A percentile compares a stretch with the other conserved stretches of the same genome.
phyloP scores from a whole-genome alignment of 2,113 vertebrate genomes.

The Pipa parva region DNA sequence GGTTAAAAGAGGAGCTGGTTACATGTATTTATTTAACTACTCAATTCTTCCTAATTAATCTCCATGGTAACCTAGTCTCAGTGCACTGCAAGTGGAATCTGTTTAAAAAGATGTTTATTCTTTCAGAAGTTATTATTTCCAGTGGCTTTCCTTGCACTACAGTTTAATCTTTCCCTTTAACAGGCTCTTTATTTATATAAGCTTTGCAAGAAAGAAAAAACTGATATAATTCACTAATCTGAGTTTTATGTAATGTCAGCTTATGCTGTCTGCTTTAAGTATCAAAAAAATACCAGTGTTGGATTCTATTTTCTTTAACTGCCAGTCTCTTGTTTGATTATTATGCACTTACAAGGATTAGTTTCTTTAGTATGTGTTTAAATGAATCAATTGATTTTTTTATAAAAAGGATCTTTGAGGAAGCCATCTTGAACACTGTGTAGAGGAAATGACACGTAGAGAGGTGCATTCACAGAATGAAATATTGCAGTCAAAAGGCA shows the following conservation, averaged over 20 bases:
- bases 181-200: slow-evolving; percentile 35
- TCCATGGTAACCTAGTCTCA: slow-evolving; percentile 37
- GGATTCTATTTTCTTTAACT: no score
- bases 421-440: no score
- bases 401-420: no score
- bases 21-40: slow-evolving; percentile 42
- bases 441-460: no score
- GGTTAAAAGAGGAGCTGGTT: slow-evolving; percentile 18
- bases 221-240: background rate
- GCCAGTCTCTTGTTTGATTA: no score
- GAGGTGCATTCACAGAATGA: no score
- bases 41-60: slow-evolving; percentile 39
- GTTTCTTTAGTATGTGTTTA: no score
- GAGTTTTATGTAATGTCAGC: background rate
- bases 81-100: slow-evolving; percentile 34
- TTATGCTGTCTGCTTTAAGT: no score
- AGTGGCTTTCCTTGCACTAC: slow-evolving; percentile 33
- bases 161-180: slow-evolving; percentile 31
- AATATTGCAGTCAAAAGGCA: no score
- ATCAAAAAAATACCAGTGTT: no score
- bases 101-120: slow-evolving; percentile 35
- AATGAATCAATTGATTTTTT: no score
- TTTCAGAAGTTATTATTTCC: slow-evolving; percentile 43
- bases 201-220: slow-evolving; percentile 4
- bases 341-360: no score